A percentile compares a stretch with the other conserved stretches of the same genome.
Conservation (phyloP, 2,888 invertebrate genomes). For the Archaeoteleia sp. region DNA sequence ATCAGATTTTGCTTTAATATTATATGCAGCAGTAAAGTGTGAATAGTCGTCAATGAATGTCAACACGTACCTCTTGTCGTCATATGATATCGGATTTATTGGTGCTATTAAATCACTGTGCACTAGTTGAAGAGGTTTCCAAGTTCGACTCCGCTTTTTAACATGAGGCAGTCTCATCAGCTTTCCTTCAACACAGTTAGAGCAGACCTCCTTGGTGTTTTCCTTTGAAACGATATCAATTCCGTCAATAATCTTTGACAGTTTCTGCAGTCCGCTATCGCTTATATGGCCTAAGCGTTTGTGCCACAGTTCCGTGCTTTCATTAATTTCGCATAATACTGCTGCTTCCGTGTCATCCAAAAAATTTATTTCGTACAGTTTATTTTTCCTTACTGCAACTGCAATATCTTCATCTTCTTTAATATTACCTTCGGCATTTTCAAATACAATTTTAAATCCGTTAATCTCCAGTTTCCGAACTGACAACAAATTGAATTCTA, state of each 20-base stretch:
- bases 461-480: too few species aligned
- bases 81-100: slow-evolving; percentile 53
- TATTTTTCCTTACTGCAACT: too few species aligned
- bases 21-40: slow-evolving; percentile 48
- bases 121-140: slow-evolving; percentile 50
- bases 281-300: slow-evolving; percentile 47
- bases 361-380: too few species aligned
- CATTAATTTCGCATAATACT: too few species aligned
- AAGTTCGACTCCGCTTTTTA: slow-evolving; percentile 41
- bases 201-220: slow-evolving; percentile 16
- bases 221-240: slow-evolving; percentile 18
- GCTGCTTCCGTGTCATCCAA: too few species aligned
- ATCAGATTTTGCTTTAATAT: slow-evolving; percentile 54
- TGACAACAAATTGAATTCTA: too few species aligned
- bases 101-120: slow-evolving; percentile 60
- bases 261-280: slow-evolving; percentile 24
- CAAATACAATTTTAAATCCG: too few species aligned
- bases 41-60: slow-evolving; percentile 62
- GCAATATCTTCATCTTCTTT: too few species aligned
- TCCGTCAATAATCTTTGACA: slow-evolving; percentile 20
- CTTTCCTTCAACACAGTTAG: slow-evolving; percentile 54
- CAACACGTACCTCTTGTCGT: slow-evolving; percentile 40
- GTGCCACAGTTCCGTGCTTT: slow-evolving; percentile 34
- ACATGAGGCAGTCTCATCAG: slow-evolving; percentile 38
- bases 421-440: too few species aligned